phyloP scores from a whole-genome alignment of 2,888 invertebrate species.

The Agrochola lota region DNA sequence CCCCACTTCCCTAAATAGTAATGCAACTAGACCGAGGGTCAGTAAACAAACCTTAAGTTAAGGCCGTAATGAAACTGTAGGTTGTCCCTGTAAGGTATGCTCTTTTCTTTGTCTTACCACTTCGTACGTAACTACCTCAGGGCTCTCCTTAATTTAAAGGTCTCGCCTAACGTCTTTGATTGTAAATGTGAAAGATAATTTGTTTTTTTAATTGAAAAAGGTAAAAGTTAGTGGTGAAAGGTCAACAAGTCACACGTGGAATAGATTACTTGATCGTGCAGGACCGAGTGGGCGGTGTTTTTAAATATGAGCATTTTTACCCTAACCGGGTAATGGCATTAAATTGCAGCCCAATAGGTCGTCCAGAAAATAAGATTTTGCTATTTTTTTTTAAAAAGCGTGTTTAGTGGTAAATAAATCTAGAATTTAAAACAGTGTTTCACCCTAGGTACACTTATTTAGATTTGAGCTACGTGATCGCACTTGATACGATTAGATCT shows the following conservation, averaged over 20 bases:
- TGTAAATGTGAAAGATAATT: not conserved
- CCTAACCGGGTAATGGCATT: not conserved
- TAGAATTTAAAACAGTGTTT: slow-evolving; percentile 19
- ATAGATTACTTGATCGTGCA: not conserved
- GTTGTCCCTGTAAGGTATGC: slow-evolving; percentile 43
- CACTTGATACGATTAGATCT: slow-evolving; percentile 8
- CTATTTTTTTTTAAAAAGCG: not conserved
- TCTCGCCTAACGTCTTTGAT: slow-evolving; percentile 15
- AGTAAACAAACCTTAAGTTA: slow-evolving; percentile 60
- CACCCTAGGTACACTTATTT: not conserved
- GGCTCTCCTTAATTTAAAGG: slow-evolving; percentile 50
- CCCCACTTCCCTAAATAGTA: slow-evolving; percentile 45
- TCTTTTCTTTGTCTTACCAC: slow-evolving; percentile 60
- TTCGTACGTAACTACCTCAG: slow-evolving; percentile 40
- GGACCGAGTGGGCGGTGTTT: not conserved
- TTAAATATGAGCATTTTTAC: not conserved
- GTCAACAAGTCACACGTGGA: not conserved
- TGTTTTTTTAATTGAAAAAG: not conserved
- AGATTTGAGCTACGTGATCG: slow-evolving; percentile 4
- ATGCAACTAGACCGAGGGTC: slow-evolving; percentile 42
- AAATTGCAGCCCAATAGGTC: not conserved
- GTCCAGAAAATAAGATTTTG: not conserved
- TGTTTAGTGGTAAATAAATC: too few species aligned
- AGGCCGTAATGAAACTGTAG: slow-evolving; percentile 59
- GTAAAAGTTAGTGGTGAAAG: not conserved